phyloP scores from a whole-genome alignment of 2,888 invertebrate genomes.

The Coelogynopora nodosa region DNA sequence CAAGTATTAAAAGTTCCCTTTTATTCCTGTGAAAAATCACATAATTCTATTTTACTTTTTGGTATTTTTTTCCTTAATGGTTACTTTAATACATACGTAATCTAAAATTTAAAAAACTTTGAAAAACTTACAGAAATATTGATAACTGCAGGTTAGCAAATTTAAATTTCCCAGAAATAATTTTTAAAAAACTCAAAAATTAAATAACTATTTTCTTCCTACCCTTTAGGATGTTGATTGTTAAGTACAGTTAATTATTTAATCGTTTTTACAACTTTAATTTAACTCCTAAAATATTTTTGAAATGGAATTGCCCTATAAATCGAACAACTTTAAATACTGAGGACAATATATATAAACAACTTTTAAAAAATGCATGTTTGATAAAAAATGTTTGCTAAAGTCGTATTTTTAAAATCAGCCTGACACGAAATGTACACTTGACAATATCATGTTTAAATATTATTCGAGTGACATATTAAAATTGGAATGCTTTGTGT shows the following conservation, averaged over 20 bases:
- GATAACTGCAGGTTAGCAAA: not conserved
- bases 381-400: no score
- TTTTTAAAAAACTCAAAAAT: not conserved
- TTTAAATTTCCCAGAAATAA: not conserved
- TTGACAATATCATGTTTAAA: no score
- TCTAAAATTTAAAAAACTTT: not conserved
- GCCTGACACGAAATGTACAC: no score
- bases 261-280: not conserved
- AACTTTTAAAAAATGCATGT: no score
- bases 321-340: no score
- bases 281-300: not conserved
- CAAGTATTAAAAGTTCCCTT: not conserved
- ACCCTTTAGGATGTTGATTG: not conserved
- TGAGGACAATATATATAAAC: no score
- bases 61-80: not conserved
- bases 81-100: not conserved
- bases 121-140: not conserved
- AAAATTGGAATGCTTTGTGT: no score
- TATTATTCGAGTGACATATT: no score
- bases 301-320: not conserved
- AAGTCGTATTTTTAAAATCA: no score
- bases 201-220: not conserved
- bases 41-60: not conserved
- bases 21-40: not conserved
- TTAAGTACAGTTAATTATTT: not conserved